Conservation (phyloP, 2,113 vertebrate species). For the Ctenomys sociabilis region DNA sequence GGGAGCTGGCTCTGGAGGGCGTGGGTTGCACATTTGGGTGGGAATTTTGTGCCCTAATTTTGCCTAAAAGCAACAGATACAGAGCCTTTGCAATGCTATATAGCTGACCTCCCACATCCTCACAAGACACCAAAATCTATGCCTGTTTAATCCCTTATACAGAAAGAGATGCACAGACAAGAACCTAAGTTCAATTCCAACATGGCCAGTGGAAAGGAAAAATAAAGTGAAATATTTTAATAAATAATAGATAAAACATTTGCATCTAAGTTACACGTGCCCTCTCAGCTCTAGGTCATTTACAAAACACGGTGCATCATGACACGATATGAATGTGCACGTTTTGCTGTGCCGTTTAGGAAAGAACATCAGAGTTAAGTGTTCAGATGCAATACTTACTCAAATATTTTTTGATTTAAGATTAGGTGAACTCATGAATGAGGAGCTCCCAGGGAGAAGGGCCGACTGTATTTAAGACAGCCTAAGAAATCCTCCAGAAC, state of each 20-base stretch:
- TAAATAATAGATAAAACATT: not conserved
- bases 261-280: not conserved
- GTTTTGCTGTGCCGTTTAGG: not conserved
- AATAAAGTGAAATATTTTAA: not conserved
- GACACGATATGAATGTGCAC: not conserved
- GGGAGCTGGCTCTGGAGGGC: not conserved
- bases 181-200: not conserved
- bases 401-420: not conserved
- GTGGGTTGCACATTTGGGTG: not conserved
- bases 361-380: not conserved
- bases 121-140: not conserved
- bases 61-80: not conserved
- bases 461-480: not conserved
- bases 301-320: not conserved
- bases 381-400: not conserved
- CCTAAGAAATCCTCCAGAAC: not conserved
- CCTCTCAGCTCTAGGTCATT: not conserved
- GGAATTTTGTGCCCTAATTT: slow-evolving; percentile 30
- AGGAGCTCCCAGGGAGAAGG: not conserved
- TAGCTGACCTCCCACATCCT: not conserved
- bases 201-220: not conserved
- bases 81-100: not conserved
- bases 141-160: not conserved
- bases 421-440: not conserved
- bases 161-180: not conserved